Conservation (phyloP, 1,140 invertebrate species). For the Euwallacea fornicatus region DNA sequence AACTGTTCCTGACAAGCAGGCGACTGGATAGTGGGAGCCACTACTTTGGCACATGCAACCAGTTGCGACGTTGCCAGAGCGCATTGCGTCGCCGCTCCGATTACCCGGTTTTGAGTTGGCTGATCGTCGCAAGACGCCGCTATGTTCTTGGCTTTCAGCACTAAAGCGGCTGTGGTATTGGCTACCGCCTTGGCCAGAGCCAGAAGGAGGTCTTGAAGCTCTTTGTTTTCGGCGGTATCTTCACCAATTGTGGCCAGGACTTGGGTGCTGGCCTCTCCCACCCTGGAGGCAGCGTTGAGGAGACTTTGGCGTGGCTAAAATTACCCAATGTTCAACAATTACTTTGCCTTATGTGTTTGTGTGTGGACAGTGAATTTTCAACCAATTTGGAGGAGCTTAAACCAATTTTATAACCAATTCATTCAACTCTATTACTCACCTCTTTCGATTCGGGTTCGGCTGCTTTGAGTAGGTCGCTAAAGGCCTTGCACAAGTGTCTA, state of each 20-base stretch:
- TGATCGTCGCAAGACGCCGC: constrained; percentile 83
- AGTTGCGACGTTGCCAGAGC: constrained; percentile 96
- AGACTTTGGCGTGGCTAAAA: constrained; percentile 79
- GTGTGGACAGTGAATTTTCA: neutral
- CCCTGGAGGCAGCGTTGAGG: constrained; percentile 89
- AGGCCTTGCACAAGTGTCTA: constrained; percentile 86
- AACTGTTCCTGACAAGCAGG: constrained; percentile 93
- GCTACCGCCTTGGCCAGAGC: constrained; percentile 94
- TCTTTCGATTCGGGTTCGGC: constrained; percentile 93
- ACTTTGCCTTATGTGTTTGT: too few species aligned
- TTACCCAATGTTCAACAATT: neutral
- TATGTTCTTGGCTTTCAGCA: constrained; percentile 92
- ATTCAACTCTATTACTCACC: constrained; percentile 54
- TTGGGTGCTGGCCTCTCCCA: constrained; percentile 93
- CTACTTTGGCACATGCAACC: constrained; percentile 96
- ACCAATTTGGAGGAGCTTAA: neutral
- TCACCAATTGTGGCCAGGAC: constrained; percentile 95
- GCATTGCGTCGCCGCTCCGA: constrained; percentile 93
- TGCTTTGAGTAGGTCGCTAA: constrained; percentile 91
- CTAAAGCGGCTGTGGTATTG: constrained; percentile 92
- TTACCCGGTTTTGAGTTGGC: constrained; percentile 80
- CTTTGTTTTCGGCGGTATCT: constrained; percentile 76
- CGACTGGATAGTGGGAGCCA: constrained; percentile 82
- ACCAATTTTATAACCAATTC: neutral
- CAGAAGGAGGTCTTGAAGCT: constrained; percentile 81